Evolutionary conservation across 1,140 invertebrate genomes (phyloP), one percentile per base, ranked within the genome.

Genomic region (Aphis craccivora): DNA sequence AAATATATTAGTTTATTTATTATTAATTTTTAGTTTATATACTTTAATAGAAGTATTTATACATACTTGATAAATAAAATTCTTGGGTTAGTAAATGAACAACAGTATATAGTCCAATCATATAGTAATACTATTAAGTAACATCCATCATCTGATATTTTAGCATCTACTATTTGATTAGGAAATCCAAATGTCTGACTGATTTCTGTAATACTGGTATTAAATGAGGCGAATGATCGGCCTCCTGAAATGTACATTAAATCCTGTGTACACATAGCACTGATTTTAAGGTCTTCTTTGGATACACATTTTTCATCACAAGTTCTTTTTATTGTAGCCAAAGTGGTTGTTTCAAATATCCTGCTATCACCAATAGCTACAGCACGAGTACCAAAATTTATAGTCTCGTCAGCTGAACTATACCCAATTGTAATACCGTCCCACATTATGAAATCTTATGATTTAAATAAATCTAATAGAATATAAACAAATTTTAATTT

Each of bases 361-460:
- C 94, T 95, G 84, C 94, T 94, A 94, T 95, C 94, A 48, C 94
- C 95, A 93, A 95, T 95, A 9, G 94, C 94, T 83, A 95, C 94
- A 55, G 94, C 95, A 93, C 95, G 94, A 22, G 95, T 94, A 2
- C 95, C 95, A 91, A 96, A 95, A 94, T 95, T 95, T 3, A 95
- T 94, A 11, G 95, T 95, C 94, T 96, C 95, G 37, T 96, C 95
- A 8, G 95, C 95, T 11, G 94, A 91, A 93, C 95, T 94, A 89
- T 95, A 95, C 20, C 95, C 95, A 40, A 95, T 94, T 2, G 89
- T 93, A 11, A 95, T 94, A 92, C 94, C 95, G 30, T 94, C 94
- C 95, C 95, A 95, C 88, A 94, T 93, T 45, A 90, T 93, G 8
- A 87, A 87, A 83, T 48, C 4, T n/a, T 30, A 91, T 18, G 7